Percentiles rank a stretch among this genome's conserved stretches.
Conservation (phyloP, 2,113 vertebrate genomes). For the Epinephelus cyanopodus region DNA sequence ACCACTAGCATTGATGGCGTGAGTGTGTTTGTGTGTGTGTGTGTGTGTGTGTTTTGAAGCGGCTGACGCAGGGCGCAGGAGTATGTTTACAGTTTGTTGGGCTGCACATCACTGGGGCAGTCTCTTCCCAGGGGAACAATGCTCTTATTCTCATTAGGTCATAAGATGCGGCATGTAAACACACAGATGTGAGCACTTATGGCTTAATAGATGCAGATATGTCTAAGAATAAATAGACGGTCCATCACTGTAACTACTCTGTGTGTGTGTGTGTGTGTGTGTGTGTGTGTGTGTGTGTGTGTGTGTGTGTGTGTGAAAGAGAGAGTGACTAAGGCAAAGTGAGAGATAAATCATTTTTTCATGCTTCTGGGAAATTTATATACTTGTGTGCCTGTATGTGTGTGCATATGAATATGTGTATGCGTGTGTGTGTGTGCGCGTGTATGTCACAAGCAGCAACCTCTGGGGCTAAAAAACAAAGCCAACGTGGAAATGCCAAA, state of each 20-base stretch:
- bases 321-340: conserved; percentile 46
- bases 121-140: conserved; percentile 78
- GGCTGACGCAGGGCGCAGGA: conserved; percentile 62
- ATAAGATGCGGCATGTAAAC: conserved; percentile 73
- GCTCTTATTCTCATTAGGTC: conserved; percentile 76
- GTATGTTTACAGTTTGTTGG: conserved; percentile 79
- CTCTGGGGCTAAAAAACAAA: too few species aligned
- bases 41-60: conserved; percentile 53
- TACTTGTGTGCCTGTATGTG: conserved; percentile 14
- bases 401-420: conserved; percentile 10
- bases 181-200: conserved; percentile 77
- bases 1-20: conserved; percentile 40
- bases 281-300: conserved; percentile 18
- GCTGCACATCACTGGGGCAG: conserved; percentile 61
- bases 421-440: neutral
- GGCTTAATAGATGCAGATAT: conserved; percentile 68
- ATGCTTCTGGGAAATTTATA: conserved; percentile 34
- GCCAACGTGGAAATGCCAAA: too few species aligned
- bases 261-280: conserved; percentile 26
- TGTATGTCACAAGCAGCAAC: too few species aligned
- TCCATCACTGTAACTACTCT: conserved; percentile 64
- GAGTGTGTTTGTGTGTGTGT: conserved; percentile 38
- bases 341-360: conserved; percentile 16
- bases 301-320: conserved; percentile 40
- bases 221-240: conserved; percentile 71